phyloP scores from a whole-genome alignment of 2,797 vertebrate species.

The Tangara arthus region DNA sequence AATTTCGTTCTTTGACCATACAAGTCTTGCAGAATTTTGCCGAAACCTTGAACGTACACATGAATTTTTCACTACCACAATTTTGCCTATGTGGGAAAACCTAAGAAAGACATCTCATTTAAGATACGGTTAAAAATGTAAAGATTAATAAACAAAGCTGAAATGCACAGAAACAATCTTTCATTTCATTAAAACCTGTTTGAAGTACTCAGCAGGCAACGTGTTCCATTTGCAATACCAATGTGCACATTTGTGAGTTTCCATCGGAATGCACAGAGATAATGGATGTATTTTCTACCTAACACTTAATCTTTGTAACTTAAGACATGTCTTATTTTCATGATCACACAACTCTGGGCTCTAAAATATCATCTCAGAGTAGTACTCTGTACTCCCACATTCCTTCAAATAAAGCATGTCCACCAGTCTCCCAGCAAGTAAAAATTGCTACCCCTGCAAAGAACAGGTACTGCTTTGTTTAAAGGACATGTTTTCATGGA shows the following conservation, averaged over 20 bases:
- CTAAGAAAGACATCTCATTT: background rate
- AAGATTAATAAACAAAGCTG: background rate
- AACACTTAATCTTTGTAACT: background rate
- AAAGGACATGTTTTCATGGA: background rate
- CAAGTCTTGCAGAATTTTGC: background rate
- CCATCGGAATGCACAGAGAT: background rate
- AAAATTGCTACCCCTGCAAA: background rate
- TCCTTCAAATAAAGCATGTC: background rate
- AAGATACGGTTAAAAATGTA: background rate
- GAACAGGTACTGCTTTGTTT: background rate
- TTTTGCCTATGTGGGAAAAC: background rate
- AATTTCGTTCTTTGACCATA: background rate
- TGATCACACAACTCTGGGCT: background rate
- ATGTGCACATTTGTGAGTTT: background rate
- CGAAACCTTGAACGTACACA: accelerated
- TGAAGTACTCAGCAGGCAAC: background rate
- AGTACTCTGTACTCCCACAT: background rate
- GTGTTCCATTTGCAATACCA: background rate
- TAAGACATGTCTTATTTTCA: background rate
- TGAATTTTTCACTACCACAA: background rate
- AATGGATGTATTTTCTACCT: background rate
- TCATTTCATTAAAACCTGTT: background rate
- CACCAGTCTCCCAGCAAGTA: background rate
- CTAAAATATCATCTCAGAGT: background rate
- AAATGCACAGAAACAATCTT: background rate